Base-by-base conservation (phyloP, 2,888 invertebrate species). In the Opisthograptis luteolata region DNA sequence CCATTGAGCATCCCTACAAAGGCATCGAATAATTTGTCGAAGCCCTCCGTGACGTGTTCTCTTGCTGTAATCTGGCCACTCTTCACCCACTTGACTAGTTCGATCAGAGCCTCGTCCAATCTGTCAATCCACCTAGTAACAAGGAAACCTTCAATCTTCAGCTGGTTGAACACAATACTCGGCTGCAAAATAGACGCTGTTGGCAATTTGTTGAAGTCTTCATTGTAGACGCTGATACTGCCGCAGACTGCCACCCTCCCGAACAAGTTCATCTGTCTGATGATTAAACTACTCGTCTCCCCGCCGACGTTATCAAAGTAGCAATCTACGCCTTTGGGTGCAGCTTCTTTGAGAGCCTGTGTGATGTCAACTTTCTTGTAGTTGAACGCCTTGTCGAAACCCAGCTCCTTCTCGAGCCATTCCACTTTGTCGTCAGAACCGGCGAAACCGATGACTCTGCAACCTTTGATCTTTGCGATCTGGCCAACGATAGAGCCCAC, bases 291-390 rank as follows among this genome's bases (percentile, higher is more conserved):
- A 40, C 93, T 92, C 9, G 94, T 84, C 48, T 93, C 92, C 1
- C 94, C 94, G 9, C 94, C 94, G 3, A 94, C 95, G 73, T 95
- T 95, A 70, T 96, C 95, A 70, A 95, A 95, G 69, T 93, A 95
- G 68, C 94, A 94, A 68, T 96, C 95, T 0, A 95, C 58, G 0
- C 61, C 61, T 9, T 56, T 48, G 2, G 61, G 58, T 1, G 61
- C 84, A 28, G 89, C 91, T 75, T 93, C 85, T 49, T 91, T 91
- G 8, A 96, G 77, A n/a, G 91, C 92, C 31, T 84, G 69, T 0
- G 73, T 67, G 9, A 93, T 62, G 62, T 94, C 77, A 2, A 79
- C 90, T 1, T 91, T 93, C 75, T 95, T 96, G 76, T 96, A 96
- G 82, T 96, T 96, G 58, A 94, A 92, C 1, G 92, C 94, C 59